These are phyloP conservation scores for Orcinus orca DNA, from an alignment of 2,113 vertebrate genomes.

Conservation along the genomic window DNA sequence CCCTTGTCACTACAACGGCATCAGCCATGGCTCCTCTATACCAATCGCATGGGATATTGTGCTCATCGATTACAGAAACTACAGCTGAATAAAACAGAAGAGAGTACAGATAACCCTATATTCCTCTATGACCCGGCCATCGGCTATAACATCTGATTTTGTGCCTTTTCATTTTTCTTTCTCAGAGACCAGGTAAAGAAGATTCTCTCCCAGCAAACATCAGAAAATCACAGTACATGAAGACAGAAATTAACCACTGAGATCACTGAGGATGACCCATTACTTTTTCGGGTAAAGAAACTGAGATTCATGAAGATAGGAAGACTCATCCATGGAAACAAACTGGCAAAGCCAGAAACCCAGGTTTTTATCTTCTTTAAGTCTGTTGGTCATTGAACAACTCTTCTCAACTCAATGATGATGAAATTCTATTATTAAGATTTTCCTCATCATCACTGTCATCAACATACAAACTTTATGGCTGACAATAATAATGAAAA, in stretches of 20 bases:
- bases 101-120: neutral
- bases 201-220: neutral
- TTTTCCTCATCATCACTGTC: neutral
- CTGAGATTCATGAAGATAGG: neutral
- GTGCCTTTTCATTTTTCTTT: neutral
- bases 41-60: accelerated
- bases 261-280: neutral
- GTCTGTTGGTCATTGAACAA: neutral
- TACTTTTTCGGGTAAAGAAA: neutral
- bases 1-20: neutral
- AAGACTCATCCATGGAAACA: neutral
- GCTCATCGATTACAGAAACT: neutral
- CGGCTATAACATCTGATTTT: neutral
- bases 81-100: neutral
- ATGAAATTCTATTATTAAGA: neutral
- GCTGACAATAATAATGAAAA: neutral
- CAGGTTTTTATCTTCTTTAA: neutral
- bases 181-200: neutral
- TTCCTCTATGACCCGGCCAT: neutral
- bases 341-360: neutral
- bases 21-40: neutral
- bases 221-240: neutral
- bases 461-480: neutral
- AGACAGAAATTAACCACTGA: neutral
- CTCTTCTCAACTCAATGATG: neutral